phyloP scores from a whole-genome alignment of 2,113 vertebrate species.

The Nansenia antarctica region DNA sequence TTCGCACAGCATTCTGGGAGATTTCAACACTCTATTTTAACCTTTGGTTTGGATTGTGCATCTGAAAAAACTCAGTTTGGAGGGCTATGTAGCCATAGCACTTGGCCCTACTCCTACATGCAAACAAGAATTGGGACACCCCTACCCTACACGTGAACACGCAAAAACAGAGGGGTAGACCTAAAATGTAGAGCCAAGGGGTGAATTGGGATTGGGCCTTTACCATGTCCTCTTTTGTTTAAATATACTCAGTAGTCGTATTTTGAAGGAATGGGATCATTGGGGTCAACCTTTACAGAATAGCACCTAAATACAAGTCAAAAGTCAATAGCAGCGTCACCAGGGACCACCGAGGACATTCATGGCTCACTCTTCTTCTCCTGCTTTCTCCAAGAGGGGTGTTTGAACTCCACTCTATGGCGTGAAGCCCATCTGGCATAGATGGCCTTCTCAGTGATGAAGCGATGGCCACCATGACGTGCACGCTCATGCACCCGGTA shows the following conservation, averaged over 20 bases:
- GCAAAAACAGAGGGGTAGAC: too few relatives aligned
- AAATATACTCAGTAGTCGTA: too few relatives aligned
- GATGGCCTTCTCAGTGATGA: constrained; percentile 93
- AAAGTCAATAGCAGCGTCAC: background rate
- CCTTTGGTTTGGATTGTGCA: too few relatives aligned
- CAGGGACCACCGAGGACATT: background rate
- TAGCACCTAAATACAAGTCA: background rate
- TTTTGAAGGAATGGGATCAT: too few relatives aligned
- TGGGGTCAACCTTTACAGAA: background rate
- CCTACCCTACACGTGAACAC: too few relatives aligned
- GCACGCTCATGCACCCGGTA: constrained; percentile 86
- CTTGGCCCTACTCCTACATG: too few relatives aligned
- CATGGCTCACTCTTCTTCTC: background rate
- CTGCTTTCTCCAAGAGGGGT: constrained; percentile 79
- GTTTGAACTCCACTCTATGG: constrained; percentile 79
- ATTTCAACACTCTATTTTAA: too few relatives aligned
- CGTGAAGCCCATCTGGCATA: constrained; percentile 90
- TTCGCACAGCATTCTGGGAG: too few relatives aligned
- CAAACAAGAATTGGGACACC: too few relatives aligned
- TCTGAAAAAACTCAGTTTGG: too few relatives aligned
- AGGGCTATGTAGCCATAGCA: too few relatives aligned
- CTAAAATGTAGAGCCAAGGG: too few relatives aligned
- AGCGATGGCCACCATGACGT: constrained; percentile 83
- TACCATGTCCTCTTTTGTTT: background rate
- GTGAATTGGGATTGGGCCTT: background rate